Evolutionary conservation across 1,140 invertebrate species (phyloP).

Genomic region (Caenorhabditis tropicalis): DNA sequence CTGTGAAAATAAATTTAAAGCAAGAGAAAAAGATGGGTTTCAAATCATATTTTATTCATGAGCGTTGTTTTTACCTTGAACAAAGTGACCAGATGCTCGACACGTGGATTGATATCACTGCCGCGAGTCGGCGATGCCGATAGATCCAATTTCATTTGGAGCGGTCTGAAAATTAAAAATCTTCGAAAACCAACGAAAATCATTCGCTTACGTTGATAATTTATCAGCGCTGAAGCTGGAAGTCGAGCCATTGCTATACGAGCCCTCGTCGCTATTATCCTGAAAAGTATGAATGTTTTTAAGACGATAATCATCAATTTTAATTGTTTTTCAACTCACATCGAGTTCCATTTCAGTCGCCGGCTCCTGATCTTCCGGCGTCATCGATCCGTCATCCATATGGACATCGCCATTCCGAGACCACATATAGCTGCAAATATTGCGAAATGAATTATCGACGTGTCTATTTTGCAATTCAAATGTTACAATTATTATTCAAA

Average conservation of each 20-base stretch:
- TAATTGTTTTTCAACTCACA: too few species aligned
- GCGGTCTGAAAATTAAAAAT: background rate
- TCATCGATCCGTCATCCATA: slow-evolving; percentile 30
- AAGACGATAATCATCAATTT: background rate
- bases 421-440: slow-evolving; percentile 10
- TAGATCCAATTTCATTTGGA: background rate
- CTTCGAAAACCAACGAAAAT: background rate
- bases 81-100: background rate
- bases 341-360: background rate
- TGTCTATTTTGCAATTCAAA: background rate
- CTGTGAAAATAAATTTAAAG: too few species aligned
- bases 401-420: slow-evolving; percentile 14
- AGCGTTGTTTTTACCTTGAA: background rate
- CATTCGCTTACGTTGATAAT: background rate
- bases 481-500: background rate
- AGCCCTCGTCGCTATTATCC: background rate
- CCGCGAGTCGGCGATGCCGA: background rate
- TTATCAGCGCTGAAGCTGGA: slow-evolving; percentile 33
- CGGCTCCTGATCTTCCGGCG: background rate
- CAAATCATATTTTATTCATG: background rate
- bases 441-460: background rate
- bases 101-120: background rate
- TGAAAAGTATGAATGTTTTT: background rate
- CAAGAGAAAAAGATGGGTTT: slow-evolving; percentile 43
- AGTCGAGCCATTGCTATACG: background rate